Base-by-base conservation (phyloP, 2,113 vertebrate species). In the Bufo bufo region DNA sequence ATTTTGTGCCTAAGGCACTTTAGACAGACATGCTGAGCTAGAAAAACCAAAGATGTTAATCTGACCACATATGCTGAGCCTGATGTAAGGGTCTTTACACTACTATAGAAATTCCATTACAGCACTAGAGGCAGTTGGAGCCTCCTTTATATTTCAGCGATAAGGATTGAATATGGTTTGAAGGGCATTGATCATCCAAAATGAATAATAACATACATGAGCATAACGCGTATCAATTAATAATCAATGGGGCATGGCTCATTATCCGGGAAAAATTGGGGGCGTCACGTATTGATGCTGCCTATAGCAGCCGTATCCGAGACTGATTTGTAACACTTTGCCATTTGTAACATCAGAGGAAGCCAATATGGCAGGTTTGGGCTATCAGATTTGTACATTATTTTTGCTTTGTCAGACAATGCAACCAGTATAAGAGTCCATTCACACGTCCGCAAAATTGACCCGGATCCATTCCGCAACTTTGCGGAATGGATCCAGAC, bases 1-100 rank as follows among this genome's bases (percentile, higher is more conserved):
- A 89, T 89, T 89, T 89, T 89, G 63, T 50, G 87, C 87, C 82
- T 23, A 0, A 66, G 82, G 87, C 82, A 78, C 20, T 89, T 89
- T 89, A 84, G 81, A 84, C 74, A 89, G 87, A 89, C 87, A 89
- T 89, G 87, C 87, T 89, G 87, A 89, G 87, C 74, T 84, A 84
- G 81, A 84, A 84, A 84, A 89, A 78, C 72, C 72, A 84, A 89
- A 89, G 81, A 84, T 84, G 87, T 89, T 84, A 84, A 89, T 89
- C 82, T 84, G 81, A 84, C 87, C 87, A 84, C 87, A 89, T 84
- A 84, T 78, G 81, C 81, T 69, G 50, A 14, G 47, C 82, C 82
- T 89, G 87, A 89, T 79, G 81, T 89, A 89, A 89, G 82, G 72
- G 61, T 78, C 72, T 78, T 83, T 82, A 66, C 50, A 47, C 49